A percentile compares a stretch with the other conserved stretches of the same genome.
phyloP scores from a whole-genome alignment of 2,888 invertebrate genomes.

The Congeria kusceri region DNA sequence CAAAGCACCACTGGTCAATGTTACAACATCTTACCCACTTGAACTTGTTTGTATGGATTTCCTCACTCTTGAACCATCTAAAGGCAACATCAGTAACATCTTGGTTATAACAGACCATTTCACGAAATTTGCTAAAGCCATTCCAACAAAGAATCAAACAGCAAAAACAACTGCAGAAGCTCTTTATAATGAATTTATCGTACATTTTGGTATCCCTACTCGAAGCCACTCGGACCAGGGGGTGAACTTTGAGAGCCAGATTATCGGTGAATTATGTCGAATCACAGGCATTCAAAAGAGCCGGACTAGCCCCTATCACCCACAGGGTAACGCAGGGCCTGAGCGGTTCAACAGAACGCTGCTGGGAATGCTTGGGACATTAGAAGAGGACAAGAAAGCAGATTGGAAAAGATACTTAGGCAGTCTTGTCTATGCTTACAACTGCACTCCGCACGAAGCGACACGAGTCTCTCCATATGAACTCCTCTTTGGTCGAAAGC shows the following conservation, averaged over 20 bases:
- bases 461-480: no score
- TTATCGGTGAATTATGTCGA: not conserved
- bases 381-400: conserved; percentile 25
- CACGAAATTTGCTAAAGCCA: not conserved
- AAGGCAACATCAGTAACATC: not conserved
- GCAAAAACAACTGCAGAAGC: conserved; percentile 10
- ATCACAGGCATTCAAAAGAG: not conserved
- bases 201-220: not conserved
- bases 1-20: not conserved
- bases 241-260: conserved; percentile 6
- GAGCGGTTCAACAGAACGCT: conserved; percentile 12
- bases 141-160: conserved; percentile 9
- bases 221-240: conserved; percentile 8
- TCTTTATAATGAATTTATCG: not conserved
- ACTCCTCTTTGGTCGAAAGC: no score
- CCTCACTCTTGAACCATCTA: not conserved
- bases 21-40: conserved; percentile 2
- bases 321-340: conserved; percentile 1
- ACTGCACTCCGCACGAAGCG: no score
- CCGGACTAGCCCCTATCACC: conserved; percentile 5
- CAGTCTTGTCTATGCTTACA: no score
- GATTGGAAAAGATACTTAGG: conserved; percentile 30
- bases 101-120: conserved; percentile 9
- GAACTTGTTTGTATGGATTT: conserved; percentile 4
- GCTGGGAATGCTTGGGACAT: conserved; percentile 7